phyloP scores from a whole-genome alignment of 2,797 vertebrate genomes.

The Falco biarmicus region DNA sequence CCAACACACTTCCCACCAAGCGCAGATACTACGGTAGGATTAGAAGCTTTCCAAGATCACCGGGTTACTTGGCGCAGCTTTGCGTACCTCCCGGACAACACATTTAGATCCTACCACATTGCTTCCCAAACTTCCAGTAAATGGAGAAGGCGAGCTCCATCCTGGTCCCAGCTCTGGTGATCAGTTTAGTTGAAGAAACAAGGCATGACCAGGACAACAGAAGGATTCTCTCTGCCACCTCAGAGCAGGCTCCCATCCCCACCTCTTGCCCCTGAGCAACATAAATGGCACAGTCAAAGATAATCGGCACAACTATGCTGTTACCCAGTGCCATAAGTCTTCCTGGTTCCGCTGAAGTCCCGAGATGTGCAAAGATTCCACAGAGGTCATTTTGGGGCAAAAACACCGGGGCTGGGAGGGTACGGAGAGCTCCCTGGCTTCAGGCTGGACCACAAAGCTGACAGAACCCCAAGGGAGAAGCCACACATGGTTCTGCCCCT shows the following conservation, averaged over 20 bases:
- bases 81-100: fast-evolving
- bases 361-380: neutral
- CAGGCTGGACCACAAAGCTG: neutral
- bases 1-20: neutral
- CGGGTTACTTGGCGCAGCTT: neutral
- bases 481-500: neutral
- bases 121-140: neutral
- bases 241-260: neutral
- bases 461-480: neutral
- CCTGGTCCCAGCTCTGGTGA: neutral
- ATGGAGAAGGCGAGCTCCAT: neutral
- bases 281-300: neutral
- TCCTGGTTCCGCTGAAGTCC: neutral
- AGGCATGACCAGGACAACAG: too few relatives aligned
- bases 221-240: neutral
- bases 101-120: neutral
- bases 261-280: neutral
- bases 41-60: neutral
- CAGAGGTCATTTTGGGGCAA: neutral
- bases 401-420: neutral
- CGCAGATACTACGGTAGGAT: fast-evolving
- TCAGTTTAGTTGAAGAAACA: neutral
- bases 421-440: neutral
- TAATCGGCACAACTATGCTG: too few relatives aligned
- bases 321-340: neutral